Percentiles rank a stretch among this genome's conserved stretches.
phyloP scores from a whole-genome alignment of 2,888 invertebrate genomes.

The Ophioninae sp. region DNA sequence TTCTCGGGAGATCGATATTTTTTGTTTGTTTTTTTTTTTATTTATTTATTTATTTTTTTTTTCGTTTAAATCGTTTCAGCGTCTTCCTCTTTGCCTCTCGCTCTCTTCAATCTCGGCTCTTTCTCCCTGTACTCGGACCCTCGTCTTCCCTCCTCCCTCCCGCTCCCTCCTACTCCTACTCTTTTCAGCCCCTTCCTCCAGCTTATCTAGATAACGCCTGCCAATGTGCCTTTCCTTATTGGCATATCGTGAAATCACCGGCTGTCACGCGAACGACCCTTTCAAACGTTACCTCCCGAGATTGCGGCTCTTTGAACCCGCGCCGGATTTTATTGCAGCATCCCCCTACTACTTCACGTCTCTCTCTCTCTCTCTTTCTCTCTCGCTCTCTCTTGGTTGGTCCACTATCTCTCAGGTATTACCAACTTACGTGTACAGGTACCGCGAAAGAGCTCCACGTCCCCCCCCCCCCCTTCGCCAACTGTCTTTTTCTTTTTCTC shows the following conservation, averaged over 20 bases:
- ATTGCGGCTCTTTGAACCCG: slow-evolving; percentile 64
- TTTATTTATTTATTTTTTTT: too few species aligned
- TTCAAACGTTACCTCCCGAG: slow-evolving; percentile 57
- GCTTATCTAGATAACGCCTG: slow-evolving; percentile 62
- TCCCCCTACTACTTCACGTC: slow-evolving; percentile 49
- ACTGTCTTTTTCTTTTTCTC: slow-evolving; percentile 37
- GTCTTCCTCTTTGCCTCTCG: slow-evolving; percentile 17
- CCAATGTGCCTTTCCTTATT: slow-evolving; percentile 70
- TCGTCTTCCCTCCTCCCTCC: not conserved
- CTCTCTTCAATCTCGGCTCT: not conserved
- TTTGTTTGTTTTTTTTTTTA: too few species aligned
- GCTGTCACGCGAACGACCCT: slow-evolving; percentile 64
- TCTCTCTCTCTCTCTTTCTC: slow-evolving; percentile 7
- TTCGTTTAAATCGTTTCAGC: not conserved
- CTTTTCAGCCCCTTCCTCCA: slow-evolving; percentile 18
- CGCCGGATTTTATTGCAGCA: slow-evolving; percentile 64
- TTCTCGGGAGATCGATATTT: slow-evolving; percentile 26
- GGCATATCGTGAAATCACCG: slow-evolving; percentile 72
- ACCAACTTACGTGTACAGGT: slow-evolving; percentile 19
- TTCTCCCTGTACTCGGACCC: too few species aligned
- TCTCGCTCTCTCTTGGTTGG: slow-evolving; percentile 4
- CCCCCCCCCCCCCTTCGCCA: not conserved
- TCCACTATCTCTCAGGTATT: slow-evolving; percentile 3
- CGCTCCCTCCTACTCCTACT: slow-evolving; percentile 31
- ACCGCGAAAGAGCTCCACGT: slow-evolving; percentile 10